A percentile compares a stretch with the other conserved stretches of the same genome.
These are phyloP conservation scores for Neogobius melanostomus DNA, from an alignment of 2,113 vertebrate genomes.

Conservation along the genomic window DNA sequence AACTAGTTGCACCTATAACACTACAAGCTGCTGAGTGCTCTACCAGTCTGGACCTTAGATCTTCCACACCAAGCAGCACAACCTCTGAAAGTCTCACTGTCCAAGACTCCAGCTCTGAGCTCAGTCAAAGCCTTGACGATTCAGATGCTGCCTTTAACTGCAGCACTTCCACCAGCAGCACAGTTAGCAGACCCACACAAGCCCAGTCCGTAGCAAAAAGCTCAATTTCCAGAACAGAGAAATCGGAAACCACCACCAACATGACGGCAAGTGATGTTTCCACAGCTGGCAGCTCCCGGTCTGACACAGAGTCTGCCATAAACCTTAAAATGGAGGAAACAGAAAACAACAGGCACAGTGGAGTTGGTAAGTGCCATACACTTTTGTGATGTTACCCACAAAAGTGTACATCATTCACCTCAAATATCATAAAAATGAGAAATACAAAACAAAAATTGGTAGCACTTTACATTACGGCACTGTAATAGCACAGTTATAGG, in stretches of 20 bases:
- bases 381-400: not conserved
- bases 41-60: conserved; percentile 69
- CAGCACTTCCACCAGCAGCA: conserved; percentile 69
- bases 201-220: conserved; percentile 2
- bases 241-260: conserved; percentile 13
- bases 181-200: conserved; percentile 47
- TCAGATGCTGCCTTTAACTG: conserved; percentile 76
- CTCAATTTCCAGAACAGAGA: conserved; percentile 12
- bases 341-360: conserved; percentile 86
- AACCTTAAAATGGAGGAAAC: conserved; percentile 80
- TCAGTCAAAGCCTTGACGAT: conserved; percentile 79
- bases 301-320: conserved; percentile 66
- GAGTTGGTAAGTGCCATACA: conserved; percentile 79
- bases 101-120: conserved; percentile 81
- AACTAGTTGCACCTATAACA: conserved; percentile 19
- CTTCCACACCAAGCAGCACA: conserved; percentile 68
- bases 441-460: not conserved
- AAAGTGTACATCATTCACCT: no score
- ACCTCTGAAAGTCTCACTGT: conserved; percentile 55
- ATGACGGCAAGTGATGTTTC: conserved; percentile 11
- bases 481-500: no score
- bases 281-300: conserved; percentile 41
- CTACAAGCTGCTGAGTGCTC: conserved; percentile 32
- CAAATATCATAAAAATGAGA: no score
- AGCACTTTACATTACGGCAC: no score